Conservation (phyloP, 2,888 invertebrate species). For the Drosophila putrida region DNA sequence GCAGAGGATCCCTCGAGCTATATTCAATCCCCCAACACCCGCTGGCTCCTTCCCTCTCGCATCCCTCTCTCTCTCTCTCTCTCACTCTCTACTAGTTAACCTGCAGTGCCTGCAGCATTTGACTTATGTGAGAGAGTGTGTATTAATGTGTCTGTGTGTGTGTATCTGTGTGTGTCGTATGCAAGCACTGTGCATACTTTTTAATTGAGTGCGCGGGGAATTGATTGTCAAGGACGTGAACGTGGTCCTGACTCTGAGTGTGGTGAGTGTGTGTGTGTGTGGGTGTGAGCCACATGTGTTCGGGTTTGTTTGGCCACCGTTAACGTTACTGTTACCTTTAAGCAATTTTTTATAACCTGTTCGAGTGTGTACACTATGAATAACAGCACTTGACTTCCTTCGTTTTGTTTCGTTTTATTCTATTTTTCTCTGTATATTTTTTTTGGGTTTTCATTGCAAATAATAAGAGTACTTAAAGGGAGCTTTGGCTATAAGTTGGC, state of each 20-base stretch:
- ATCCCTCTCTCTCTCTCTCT: neutral
- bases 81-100: constrained; percentile 42
- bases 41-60: neutral
- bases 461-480: constrained; percentile 69
- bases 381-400: constrained; percentile 77
- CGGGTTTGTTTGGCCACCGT: constrained; percentile 60
- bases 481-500: constrained; percentile 1
- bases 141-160: constrained; percentile 34
- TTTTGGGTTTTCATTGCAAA: constrained; percentile 53
- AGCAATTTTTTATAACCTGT: constrained; percentile 60
- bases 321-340: constrained; percentile 74
- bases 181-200: constrained; percentile 76
- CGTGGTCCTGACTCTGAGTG: constrained; percentile 64
- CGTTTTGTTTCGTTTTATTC: constrained; percentile 25
- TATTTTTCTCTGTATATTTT: constrained; percentile 32
- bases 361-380: constrained; percentile 63
- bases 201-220: constrained; percentile 81
- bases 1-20: constrained; percentile 35
- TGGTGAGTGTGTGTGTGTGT: constrained; percentile 8
- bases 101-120: constrained; percentile 68
- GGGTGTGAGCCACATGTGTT: constrained; percentile 46
- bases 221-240: constrained; percentile 79
- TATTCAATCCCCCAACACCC: constrained; percentile 9
- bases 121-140: constrained; percentile 50
- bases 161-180: constrained; percentile 50